Conservation (phyloP, 2,113 vertebrate species). For the Bagarius yarrelli region DNA sequence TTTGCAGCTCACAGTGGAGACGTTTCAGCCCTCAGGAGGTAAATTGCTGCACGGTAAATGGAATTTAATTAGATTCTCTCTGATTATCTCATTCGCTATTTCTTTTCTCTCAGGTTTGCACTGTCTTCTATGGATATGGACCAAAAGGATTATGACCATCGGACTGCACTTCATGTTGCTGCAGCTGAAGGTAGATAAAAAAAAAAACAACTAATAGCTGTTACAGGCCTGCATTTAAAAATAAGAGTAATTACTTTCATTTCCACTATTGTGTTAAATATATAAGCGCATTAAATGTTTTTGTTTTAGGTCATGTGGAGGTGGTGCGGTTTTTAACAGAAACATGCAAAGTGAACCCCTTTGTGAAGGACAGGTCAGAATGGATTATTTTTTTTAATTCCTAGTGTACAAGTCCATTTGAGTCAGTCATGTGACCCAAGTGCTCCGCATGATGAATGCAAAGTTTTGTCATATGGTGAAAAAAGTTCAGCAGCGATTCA, state of each 20-base stretch:
- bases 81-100: background rate
- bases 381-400: background rate
- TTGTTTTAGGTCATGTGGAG: conserved; percentile 74
- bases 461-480: background rate
- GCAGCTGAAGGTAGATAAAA: conserved; percentile 77
- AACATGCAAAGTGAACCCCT: conserved; percentile 80
- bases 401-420: background rate
- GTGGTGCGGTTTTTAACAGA: conserved; percentile 81
- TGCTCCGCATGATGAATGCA: background rate
- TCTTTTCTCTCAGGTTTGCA: conserved; percentile 73
- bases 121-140: conserved; percentile 83
- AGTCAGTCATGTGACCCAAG: background rate
- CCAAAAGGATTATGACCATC: conserved; percentile 81
- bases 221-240: background rate
- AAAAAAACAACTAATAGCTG: background rate
- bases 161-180: conserved; percentile 81
- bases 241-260: background rate
- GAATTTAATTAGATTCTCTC: background rate
- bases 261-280: background rate
- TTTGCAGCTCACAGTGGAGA: conserved; percentile 86
- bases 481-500: background rate
- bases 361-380: conserved; percentile 79
- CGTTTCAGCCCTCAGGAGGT: conserved; percentile 85
- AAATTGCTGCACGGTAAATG: background rate
- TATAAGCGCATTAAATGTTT: background rate